Evolutionary conservation across 2,113 vertebrate genomes (phyloP), one percentile per base, ranked within the genome.

Genomic region (Perca flavescens): DNA sequence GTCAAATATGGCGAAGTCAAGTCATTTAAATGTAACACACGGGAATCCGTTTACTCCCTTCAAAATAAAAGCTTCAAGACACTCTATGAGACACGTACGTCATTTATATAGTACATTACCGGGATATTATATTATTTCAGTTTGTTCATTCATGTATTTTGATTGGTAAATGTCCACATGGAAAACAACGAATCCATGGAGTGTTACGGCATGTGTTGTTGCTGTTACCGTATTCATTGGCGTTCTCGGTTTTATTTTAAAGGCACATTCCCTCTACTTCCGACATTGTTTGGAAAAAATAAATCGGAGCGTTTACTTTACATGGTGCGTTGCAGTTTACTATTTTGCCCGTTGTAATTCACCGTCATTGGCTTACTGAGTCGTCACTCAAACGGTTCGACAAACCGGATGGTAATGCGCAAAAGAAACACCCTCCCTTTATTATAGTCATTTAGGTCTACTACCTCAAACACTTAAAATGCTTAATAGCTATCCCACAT

Each of bases 61-160:
- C 90, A 89, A 83, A 90, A 58, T 91, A 87, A 91, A 86, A 54
- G 25, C 6, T n/a, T 28, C 1, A 2, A 0, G 12, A 36, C 15
- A 11, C 40, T 43, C 40, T 3, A 5, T 2, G 13, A 43, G 0
- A 11, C 12, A 5, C 15, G 0, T 1, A 11, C 1, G 22, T 6
- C 1, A 1, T 2, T 14, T 22, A 22, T 19, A 54, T 5, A 2
- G 19, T 28, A 52, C 17, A 8, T 9, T 11, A 3, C 14, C 2
- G 9, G 16, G 0, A 15, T 7, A 2, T 25, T 4, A 7, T 12
- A 12, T 6, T 49, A 9, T 58, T 65, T 71, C 2, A 15, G 3
- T 50, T 10, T 22, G 0, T 66, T 3, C 6, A n/a, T 34, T 28
- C 5, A 4, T 22, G 8, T 1, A 21, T 70, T 68, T 17, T 53